A percentile compares a stretch with the other conserved stretches of the same genome.
These are phyloP conservation scores for Cheirogaleus major DNA, from an alignment of 2,797 vertebrate genomes.

Conservation along the genomic window DNA sequence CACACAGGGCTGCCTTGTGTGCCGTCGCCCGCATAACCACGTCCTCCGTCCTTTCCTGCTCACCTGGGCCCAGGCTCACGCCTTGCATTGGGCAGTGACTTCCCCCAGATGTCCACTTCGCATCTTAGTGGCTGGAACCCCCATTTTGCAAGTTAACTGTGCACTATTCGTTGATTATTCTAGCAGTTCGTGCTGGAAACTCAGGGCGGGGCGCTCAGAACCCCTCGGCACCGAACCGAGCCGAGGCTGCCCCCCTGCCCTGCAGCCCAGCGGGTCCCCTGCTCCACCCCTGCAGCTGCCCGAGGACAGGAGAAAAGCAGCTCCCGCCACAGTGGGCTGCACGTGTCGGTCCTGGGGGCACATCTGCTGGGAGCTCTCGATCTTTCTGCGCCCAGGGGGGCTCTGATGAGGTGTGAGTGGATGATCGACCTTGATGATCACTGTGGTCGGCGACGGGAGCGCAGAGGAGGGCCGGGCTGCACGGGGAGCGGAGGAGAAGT, in stretches of 20 bases:
- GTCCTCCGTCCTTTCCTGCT: neutral
- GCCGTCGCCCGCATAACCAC: neutral
- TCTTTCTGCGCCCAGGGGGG: neutral
- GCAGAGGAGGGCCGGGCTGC: neutral
- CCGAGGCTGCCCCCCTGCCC: neutral
- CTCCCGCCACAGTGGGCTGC: neutral
- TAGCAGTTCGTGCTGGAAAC: neutral
- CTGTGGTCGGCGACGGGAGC: neutral
- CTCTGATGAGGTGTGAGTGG: neutral
- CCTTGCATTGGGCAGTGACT: neutral
- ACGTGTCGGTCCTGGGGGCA: neutral
- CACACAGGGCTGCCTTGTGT: neutral
- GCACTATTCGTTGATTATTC: too few relatives aligned
- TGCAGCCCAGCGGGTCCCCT: accelerated
- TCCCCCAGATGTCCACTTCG: neutral
- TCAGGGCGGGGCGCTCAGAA: accelerated
- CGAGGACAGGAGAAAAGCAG: neutral
- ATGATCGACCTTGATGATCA: neutral
- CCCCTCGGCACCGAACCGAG: neutral
- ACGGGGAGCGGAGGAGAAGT: neutral
- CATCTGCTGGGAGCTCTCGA: neutral
- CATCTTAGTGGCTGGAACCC: neutral
- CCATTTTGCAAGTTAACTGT: neutral
- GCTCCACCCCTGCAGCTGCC: neutral
- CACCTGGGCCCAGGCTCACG: neutral